These are phyloP conservation scores for Eublepharis macularius DNA, from an alignment of 2,113 vertebrate genomes.

Conservation along the genomic window DNA sequence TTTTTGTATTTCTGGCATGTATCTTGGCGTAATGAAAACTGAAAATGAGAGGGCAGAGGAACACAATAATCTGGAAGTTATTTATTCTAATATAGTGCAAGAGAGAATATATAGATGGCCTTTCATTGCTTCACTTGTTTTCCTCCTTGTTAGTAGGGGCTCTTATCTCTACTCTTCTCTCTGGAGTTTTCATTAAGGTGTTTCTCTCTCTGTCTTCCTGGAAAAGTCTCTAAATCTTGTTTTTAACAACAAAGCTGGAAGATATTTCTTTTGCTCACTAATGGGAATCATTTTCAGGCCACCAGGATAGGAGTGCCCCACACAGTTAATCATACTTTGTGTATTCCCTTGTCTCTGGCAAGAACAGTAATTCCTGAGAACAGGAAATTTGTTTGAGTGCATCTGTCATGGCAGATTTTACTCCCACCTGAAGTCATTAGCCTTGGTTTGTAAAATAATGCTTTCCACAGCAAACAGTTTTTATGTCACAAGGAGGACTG, in stretches of 20 bases:
- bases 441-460: slow-evolving; percentile 24
- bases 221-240: not conserved
- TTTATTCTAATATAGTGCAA: not conserved
- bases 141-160: not conserved
- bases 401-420: slow-evolving; percentile 16
- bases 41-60: not conserved
- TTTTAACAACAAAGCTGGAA: slow-evolving; percentile 2
- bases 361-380: not conserved
- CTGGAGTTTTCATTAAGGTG: not conserved
- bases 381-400: slow-evolving; percentile 4
- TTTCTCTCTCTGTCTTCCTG: not conserved
- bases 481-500: slow-evolving; percentile 46
- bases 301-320: not conserved
- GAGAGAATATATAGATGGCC: not conserved
- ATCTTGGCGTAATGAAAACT: not conserved
- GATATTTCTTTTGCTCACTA: not conserved
- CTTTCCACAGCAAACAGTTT: slow-evolving; percentile 42
- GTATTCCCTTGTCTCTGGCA: slow-evolving; percentile 11
- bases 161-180: not conserved
- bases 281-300: not conserved
- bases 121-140: not conserved
- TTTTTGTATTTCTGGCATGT: not conserved
- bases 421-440: slow-evolving; percentile 38
- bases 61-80: slow-evolving; percentile 18
- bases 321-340: slow-evolving; percentile 25